phyloP scores from a whole-genome alignment of 2,113 vertebrate species.

The Thomomys bottae region DNA sequence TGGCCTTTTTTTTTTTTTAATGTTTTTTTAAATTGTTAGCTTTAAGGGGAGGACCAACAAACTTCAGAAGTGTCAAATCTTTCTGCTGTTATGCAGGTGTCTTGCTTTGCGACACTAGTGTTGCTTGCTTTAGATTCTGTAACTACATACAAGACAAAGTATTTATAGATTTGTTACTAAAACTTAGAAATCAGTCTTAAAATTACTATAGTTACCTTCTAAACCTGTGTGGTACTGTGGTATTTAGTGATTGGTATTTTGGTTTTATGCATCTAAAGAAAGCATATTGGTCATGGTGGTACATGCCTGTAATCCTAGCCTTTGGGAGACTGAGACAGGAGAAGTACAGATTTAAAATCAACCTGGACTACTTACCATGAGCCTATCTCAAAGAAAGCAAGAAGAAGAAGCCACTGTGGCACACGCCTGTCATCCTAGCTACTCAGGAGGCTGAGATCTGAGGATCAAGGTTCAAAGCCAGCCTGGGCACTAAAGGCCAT shows the following conservation, averaged over 20 bases:
- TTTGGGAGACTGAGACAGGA: not conserved
- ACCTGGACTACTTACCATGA: not conserved
- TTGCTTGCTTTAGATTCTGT: constrained; percentile 16
- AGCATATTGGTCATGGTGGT: not conserved
- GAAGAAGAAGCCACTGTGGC: too few species aligned
- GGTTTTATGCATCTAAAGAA: constrained; percentile 43
- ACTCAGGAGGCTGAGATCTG: too few species aligned
- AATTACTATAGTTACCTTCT: constrained; percentile 20
- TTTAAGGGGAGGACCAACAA: not conserved
- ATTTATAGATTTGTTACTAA: not conserved
- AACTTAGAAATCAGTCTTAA: constrained; percentile 12
- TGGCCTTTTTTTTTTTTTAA: not conserved
- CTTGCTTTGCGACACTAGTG: not conserved
- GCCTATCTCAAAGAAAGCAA: not conserved
- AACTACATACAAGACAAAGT: not conserved
- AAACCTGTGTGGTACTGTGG: not conserved
- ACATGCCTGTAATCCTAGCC: not conserved
- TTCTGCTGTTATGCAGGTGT: not conserved
- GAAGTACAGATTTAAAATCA: not conserved
- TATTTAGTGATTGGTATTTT: not conserved
- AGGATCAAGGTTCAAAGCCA: too few species aligned
- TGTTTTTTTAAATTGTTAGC: constrained; percentile 25
- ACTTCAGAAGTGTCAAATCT: not conserved
- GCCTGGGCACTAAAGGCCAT: too few species aligned
- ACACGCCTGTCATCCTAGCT: too few species aligned